phyloP scores from a whole-genome alignment of 2,113 vertebrate genomes.

The Passer domesticus region DNA sequence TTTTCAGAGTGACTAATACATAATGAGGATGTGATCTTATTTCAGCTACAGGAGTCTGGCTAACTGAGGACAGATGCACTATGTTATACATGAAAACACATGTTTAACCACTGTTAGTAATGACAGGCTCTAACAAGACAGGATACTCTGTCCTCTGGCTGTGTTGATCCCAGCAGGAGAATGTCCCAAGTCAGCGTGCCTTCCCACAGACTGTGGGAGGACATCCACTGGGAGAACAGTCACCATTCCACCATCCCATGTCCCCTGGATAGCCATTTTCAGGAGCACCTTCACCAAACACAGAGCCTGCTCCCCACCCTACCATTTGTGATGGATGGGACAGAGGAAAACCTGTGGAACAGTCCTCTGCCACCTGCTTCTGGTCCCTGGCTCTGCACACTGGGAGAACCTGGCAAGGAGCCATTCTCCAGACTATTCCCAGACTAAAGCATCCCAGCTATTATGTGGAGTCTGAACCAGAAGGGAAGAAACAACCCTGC shows the following conservation, averaged over 20 bases:
- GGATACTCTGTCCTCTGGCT: background rate
- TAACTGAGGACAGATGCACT: background rate
- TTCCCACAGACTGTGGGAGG: background rate
- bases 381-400: background rate
- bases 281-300: background rate
- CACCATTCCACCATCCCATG: background rate
- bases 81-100: background rate
- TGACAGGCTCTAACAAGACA: constrained; percentile 1
- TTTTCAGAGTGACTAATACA: background rate
- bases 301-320: background rate
- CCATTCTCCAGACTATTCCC: background rate
- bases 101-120: background rate
- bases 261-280: background rate
- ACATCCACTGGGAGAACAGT: background rate
- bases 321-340: background rate
- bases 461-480: background rate
- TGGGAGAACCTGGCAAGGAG: background rate
- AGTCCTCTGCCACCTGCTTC: background rate
- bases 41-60: background rate
- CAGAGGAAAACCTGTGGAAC: background rate
- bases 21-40: background rate
- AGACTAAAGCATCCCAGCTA: background rate
- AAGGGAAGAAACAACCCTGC: background rate
- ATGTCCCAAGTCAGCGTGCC: background rate
- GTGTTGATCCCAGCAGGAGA: background rate